Conservation (phyloP, 2,797 vertebrate species). For the Adrianichthys oophorus region DNA sequence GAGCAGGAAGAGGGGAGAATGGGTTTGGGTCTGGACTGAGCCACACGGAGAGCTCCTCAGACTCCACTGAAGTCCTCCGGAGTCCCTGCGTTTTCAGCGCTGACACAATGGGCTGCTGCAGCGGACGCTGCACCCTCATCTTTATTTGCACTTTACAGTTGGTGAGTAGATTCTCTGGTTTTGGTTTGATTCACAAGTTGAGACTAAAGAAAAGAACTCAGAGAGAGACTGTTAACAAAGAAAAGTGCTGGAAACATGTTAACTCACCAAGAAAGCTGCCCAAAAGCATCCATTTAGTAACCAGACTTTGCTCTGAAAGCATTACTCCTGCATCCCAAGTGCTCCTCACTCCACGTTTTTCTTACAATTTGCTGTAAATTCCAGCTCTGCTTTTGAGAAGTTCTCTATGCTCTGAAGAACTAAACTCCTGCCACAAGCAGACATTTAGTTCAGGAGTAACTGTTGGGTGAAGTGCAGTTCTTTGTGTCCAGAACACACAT, state of each 20-base stretch:
- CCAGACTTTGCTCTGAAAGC: too few species aligned
- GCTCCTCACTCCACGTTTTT: too few species aligned
- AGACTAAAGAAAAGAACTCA: not conserved
- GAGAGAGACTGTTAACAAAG: not conserved
- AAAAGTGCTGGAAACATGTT: not conserved
- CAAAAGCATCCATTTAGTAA: too few species aligned
- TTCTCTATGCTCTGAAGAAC: not conserved
- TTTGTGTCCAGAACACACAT: not conserved
- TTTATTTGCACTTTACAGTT: conserved; percentile 88
- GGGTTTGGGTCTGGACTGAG: conserved; percentile 57
- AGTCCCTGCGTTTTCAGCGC: conserved; percentile 45
- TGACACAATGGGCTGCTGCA: conserved; percentile 88
- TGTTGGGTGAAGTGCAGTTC: conserved; percentile 6
- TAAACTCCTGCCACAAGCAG: conserved; percentile 6
- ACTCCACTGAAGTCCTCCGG: conserved; percentile 28
- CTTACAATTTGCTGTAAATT: too few species aligned
- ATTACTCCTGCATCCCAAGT: too few species aligned
- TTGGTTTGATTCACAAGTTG: conserved; percentile 23
- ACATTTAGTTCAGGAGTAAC: conserved; percentile 1
- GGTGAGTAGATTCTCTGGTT: conserved; percentile 76
- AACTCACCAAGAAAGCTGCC: too few species aligned
- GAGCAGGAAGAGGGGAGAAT: conserved; percentile 41
- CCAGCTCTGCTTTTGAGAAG: not conserved
- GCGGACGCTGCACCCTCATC: conserved; percentile 86
- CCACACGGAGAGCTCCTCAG: conserved; percentile 27